Evolutionary conservation across 2,113 vertebrate species (phyloP).

Genomic region (Clupea harengus): DNA sequence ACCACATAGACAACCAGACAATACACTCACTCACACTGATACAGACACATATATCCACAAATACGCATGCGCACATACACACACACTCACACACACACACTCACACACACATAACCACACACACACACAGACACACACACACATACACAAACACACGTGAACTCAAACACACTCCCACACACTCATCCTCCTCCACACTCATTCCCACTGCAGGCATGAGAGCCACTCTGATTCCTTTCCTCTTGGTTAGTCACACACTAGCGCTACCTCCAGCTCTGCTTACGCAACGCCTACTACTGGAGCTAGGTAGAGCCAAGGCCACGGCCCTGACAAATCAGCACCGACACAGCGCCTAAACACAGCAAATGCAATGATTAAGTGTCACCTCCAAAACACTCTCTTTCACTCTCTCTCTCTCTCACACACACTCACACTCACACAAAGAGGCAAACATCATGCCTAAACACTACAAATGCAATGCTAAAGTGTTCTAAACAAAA

Average conservation of each 20-base stretch:
- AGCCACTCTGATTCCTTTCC: constrained; percentile 36
- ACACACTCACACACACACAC: background rate
- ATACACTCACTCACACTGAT: too few relatives aligned
- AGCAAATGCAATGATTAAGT: background rate
- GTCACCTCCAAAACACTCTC: background rate
- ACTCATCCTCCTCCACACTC: background rate
- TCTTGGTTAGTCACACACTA: constrained; percentile 33
- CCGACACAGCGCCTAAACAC: constrained; percentile 27
- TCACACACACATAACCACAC: background rate
- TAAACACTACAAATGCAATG: background rate
- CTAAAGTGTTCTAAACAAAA: background rate
- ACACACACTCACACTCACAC: background rate
- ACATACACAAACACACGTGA: background rate
- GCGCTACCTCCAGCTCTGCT: constrained; percentile 27
- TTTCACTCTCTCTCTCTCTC: background rate
- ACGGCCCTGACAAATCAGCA: constrained; percentile 25
- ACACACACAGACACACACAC: background rate
- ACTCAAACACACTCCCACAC: constrained; percentile 27
- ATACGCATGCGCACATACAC: background rate
- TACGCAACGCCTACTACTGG: constrained; percentile 45
- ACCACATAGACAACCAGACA: background rate
- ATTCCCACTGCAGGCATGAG: background rate
- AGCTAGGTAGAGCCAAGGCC: constrained; percentile 27
- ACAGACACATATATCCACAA: background rate
- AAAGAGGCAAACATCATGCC: background rate